Evolutionary conservation across 2,797 vertebrate species (phyloP), one percentile per base, ranked within the genome.

Genomic region (Mormyrus proboscirostris): DNA sequence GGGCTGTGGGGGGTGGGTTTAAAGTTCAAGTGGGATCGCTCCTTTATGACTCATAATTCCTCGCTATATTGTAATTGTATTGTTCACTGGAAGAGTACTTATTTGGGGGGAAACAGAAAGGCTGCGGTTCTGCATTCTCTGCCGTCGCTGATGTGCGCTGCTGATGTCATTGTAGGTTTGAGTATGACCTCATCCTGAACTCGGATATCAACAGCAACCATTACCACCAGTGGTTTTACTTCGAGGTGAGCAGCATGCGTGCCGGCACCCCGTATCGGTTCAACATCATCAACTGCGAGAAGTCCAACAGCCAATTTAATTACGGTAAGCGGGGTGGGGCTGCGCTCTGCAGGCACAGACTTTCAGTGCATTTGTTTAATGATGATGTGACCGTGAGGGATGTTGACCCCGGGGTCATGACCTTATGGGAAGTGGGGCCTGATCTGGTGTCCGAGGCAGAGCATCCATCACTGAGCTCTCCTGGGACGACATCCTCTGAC

Each of bases 221-320:
- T 93, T 98, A 99, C 94, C 98, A 99, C 93, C 99, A 99, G 90
- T 99, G 99, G 98, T 99, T 99, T 95, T 99, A 99, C 95, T 99
- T 99, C 91, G 98, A 99, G 96, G 98, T 99, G 92, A 98, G 99
- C 92, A 96, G 97, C 92, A 99, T 99, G 98, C 96, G 96, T 16
- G 96, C 96, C n/a, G 96, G 96, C 41, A 89, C 95, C 53, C 94
- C 93, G 65, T 99, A 99, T 91, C 97, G 98, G 87, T 99, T 99
- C 96, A 99, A 99, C 95, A 97, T 99, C 94, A 98, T 99, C 95
- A 99, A 99, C 94, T 99, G 97, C 95, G 99, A 99, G 93, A 99
- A 99, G 94, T 98, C 97, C 90, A 99, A 99, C 96, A 99, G 98
- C 95, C 99, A 99, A 90, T 99, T 99, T 94, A 99, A 99, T 94